phyloP scores from a whole-genome alignment of 2,797 vertebrate genomes.

The Scolopax bukidnonensis region DNA sequence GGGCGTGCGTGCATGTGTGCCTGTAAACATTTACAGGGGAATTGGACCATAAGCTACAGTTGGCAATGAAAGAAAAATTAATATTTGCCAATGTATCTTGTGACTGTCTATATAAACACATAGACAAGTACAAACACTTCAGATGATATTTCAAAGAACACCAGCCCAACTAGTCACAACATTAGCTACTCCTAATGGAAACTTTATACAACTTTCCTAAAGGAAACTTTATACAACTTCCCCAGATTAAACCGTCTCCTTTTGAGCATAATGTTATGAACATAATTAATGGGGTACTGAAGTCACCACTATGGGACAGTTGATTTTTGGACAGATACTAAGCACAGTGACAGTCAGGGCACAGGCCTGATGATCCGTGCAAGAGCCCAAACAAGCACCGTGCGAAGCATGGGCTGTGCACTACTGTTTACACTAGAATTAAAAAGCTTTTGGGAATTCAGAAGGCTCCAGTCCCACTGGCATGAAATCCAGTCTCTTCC shows the following conservation, averaged over 20 bases:
- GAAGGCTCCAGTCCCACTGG: background rate
- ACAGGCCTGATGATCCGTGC: background rate
- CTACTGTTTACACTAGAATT: background rate
- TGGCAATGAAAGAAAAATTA: background rate
- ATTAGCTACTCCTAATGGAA: background rate
- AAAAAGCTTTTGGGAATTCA: background rate
- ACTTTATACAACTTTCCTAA: background rate
- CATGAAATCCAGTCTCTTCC: slow-evolving; percentile 7
- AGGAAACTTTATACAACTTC: background rate
- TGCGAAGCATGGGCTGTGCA: background rate
- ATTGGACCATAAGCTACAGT: background rate
- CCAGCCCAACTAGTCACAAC: background rate
- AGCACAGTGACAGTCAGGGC: rapidly evolving
- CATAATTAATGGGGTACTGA: background rate
- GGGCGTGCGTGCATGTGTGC: rapidly evolving
- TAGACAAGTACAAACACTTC: background rate
- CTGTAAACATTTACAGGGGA: background rate
- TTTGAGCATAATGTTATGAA: background rate
- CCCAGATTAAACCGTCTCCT: background rate
- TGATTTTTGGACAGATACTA: background rate
- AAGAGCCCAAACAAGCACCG: background rate
- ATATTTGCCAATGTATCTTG: background rate
- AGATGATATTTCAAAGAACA: background rate
- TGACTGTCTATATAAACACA: background rate
- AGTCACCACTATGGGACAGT: background rate